Percentiles rank a stretch among this genome's conserved stretches.
Evolutionary conservation across 2,888 invertebrate species (phyloP).

Genomic region (Julus scanicus): DNA sequence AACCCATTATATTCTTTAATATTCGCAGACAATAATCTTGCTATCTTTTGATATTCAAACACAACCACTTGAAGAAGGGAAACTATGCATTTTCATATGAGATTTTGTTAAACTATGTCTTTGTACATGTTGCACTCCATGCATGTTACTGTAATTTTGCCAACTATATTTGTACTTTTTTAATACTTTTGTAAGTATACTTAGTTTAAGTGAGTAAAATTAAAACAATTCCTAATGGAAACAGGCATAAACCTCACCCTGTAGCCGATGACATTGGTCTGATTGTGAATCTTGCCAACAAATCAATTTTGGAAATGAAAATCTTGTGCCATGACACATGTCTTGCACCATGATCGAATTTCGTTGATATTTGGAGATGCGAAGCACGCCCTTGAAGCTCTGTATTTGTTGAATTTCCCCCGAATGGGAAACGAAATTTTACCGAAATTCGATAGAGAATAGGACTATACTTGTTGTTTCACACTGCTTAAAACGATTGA

Average conservation of each 20-base stretch:
- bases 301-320: neutral
- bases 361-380: neutral
- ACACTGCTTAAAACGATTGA: slow-evolving; percentile 8
- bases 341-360: neutral
- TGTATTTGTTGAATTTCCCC: neutral
- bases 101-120: too few species aligned
- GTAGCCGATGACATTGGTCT: neutral
- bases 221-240: too few species aligned
- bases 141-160: too few species aligned
- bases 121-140: too few species aligned
- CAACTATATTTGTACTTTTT: too few species aligned
- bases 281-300: neutral
- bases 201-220: too few species aligned
- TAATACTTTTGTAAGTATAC: too few species aligned
- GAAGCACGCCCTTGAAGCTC: neutral
- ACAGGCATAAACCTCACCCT: neutral
- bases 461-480: neutral
- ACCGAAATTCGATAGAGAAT: neutral
- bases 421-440: neutral
- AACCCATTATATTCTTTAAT: too few species aligned
- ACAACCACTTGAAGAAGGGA: too few species aligned
- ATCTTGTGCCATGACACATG: neutral
- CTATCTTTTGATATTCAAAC: too few species aligned
- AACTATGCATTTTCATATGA: too few species aligned
- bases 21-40: too few species aligned